Base-by-base conservation (phyloP, 2,113 vertebrate species). In the Arvicanthis niloticus region DNA sequence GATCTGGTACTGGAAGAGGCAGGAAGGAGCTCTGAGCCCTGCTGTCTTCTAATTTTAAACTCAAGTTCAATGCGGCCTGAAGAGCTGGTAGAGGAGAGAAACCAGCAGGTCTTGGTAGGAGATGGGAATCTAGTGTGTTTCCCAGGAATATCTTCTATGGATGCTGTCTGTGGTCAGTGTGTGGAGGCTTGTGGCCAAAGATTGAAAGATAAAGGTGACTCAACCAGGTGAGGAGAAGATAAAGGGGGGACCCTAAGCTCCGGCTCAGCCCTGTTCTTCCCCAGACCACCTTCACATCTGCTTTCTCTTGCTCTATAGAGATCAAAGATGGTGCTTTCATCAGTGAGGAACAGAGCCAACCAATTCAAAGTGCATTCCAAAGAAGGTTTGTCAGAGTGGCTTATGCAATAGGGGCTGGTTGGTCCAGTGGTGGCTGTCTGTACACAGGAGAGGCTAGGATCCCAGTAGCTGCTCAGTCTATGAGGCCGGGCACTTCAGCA, bases 21-120 rank as follows among this genome's bases (percentile, higher is more conserved):
- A 85, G 62, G 17, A 29, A 51, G 75, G 3, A 0, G 40, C 48
- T 3, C 7, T 24, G 76, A 26, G 72, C 31, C 19, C 93, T 58
- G 48, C 7, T 10, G n/a, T 12, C 45, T 42, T 91, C 88, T 87
- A 4, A 51, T 45, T 72, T n/a, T 34, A 19, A 56, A 70, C 51
- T 26, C 73, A 1, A 10, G 68, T 62, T 94, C 45, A 1, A 37
- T 0, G 19, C 0, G 7, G 51, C 45, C 88, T 81, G 75, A 40
- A 53, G 58, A 81, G 2, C 3, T 9, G 11, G 7, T 3, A 0
- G 56, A 86, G 34, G 26, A 45, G 60, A 62, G 40, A 26, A 17
- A 13, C 12, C 9, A n/a, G 15, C 5, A 0, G 8, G 16, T 42
- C 88, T 29, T 3, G 0, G 34, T 67, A 34, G 31, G 16, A 11